Evolutionary conservation across 2,113 vertebrate species (phyloP), one percentile per base, ranked within the genome.

Genomic region (Stigmatopora argus): DNA sequence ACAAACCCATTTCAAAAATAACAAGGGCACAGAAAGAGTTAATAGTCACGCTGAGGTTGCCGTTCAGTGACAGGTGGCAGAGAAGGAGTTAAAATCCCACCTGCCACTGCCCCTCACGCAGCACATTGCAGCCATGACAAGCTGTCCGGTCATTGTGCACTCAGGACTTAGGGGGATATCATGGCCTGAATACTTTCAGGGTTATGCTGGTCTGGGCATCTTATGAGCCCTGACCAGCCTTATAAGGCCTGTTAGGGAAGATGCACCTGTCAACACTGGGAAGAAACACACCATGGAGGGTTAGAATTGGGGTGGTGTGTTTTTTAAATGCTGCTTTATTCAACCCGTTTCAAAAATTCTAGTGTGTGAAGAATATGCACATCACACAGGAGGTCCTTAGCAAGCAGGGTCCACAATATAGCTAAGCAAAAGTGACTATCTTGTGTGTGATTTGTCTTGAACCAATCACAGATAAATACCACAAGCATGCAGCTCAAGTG

Each of bases 251-350:
- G 71, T 23, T 63, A 2, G 79, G 66, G 82, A 73, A 79, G 80
- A 85, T 90, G 86, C 89, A 92, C 89, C 83, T 90, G 89, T 88
- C 87, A 90, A 83, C 86, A 81, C 75, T 70, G 72, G 71, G 79
- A 83, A 83, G 80, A 85, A 87, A 86, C 80, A 70, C 58, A 18
- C 14, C 19, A 38, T n/a, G 66, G 79, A 73, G 68, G 41, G 74
- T 69, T 61, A n/a, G 64, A 55, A 9, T 23, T 70, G 74, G 69
- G 70, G 67, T 75, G 78, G 55, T 59, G 62, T 58, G 38, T 44
- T 56, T 81, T 84, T 80, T 81, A 85, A 84, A 78, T 60, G 35
- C 72, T 64, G 58, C 19, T 84, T 83, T 85, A 80, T 85, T 81
- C 79, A 82, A 72, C 79, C 75, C 51, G 38, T 35, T 67, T 67